A percentile compares a stretch with the other conserved stretches of the same genome.
Evolutionary conservation across 2,888 invertebrate genomes (phyloP).

Genomic region (Trichopria drosophilae): DNA sequence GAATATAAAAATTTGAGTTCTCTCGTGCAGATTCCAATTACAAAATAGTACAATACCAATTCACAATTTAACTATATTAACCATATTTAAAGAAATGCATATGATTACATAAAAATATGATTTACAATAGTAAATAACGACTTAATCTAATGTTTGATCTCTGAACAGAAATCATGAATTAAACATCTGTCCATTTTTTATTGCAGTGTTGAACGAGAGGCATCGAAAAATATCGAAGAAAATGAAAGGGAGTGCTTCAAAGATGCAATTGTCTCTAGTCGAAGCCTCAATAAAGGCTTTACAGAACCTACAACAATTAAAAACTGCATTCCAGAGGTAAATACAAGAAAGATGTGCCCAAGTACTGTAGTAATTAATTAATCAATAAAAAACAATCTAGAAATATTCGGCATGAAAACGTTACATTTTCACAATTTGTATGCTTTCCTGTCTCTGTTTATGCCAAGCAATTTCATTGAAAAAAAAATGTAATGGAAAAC

Average conservation of each 20-base stretch:
- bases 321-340: conserved; percentile 50
- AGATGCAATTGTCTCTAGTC: conserved; percentile 54
- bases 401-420: no score
- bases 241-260: conserved; percentile 54
- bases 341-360: not conserved
- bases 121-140: not conserved
- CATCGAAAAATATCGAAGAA: conserved; percentile 55
- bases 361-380: not conserved
- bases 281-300: conserved; percentile 53
- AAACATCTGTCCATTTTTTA: conserved; percentile 9
- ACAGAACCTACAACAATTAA: conserved; percentile 45
- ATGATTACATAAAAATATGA: not conserved
- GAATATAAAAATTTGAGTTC: no score
- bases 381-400: not conserved
- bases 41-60: no score
- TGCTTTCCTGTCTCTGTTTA: conserved; percentile 28
- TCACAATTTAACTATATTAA: no score
- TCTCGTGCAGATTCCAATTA: no score
- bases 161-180: not conserved
- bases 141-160: not conserved
- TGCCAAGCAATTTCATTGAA: conserved; percentile 1
- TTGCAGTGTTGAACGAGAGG: conserved; percentile 52
- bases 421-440: conserved; percentile 15
- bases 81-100: not conserved
- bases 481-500: not conserved